Percentiles rank a stretch among this genome's conserved stretches.
These are phyloP conservation scores for Xenopus tropicalis DNA, from an alignment of 2,113 vertebrate species.

Conservation along the genomic window UCB_Xtro_10.0 CM004447.2:91858501-91859000, in stretches of 20 bases:
- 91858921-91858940: conserved; percentile 16
- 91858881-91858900: conserved; percentile 47
- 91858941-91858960: conserved; percentile 45
- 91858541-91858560: no score
- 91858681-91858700: no score
- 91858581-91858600: no score
- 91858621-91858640: no score
- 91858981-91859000: conserved; percentile 61
- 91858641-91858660: no score
- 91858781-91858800: conserved; percentile 85
- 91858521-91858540: no score
- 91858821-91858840: conserved; percentile 80
- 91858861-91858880: conserved; percentile 64
- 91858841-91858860: conserved; percentile 76
- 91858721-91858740: conserved; percentile 54
- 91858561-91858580: no score
- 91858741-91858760: conserved; percentile 76
- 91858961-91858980: conserved; percentile 70
- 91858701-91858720: no score
- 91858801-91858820: conserved; percentile 79
- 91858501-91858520: no score
- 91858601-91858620: no score
- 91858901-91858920: conserved; percentile 30
- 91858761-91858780: conserved; percentile 83
- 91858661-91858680: no score